Evolutionary conservation across 2,888 invertebrate genomes (phyloP), one percentile per base, ranked within the genome.

Genomic region (Emesis castigata): DNA sequence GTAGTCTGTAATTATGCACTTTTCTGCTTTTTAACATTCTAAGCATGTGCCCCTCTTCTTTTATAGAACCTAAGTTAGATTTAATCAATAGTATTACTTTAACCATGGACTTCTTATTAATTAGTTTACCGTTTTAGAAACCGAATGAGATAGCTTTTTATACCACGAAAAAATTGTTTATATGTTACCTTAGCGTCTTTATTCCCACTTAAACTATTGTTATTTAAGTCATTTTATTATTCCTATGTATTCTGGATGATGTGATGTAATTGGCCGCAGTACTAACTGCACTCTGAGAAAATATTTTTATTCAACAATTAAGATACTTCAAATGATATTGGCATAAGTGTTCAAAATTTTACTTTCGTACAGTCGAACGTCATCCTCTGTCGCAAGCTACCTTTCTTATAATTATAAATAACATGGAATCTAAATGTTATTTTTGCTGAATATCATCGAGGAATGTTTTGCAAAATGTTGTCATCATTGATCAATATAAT

Each of bases 191-290:
- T 61, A 29, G 48, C 44, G 64, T 62, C 64, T 72, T 22, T 72
- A 29, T 48, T 48, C 39, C 29, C 26, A 29, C 22, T 69, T 44
- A 29, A 72, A 72, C 44, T 48, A 26, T 48, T 71, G 48, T 72
- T 48, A 48, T 72, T 26, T 64, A 48, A 72, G 18, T 29, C 64
- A 69, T 71, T 39, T 39, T 39, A 68, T 48, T 72, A 62, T 66
- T 82, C 86, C 85, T 88, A 82, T 91, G 92, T 93, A 93, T 93
- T 93, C 93, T 93, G 92, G 84, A 85, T 90, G 87, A 87, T 86
- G 85, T 79, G 86, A 85, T 81, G 73, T 78, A 89, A 90, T 91
- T 88, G 91, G 89, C 85, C 71, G 20, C 89, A 88, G 91, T 92
- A 91, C 91, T 90, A 14, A 84, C 78, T 75, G 85, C 85, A 77